Percentiles rank a stretch among this genome's conserved stretches.
Conservation (phyloP, 1,140 invertebrate genomes). For the Ceratosolen solmsi region DNA sequence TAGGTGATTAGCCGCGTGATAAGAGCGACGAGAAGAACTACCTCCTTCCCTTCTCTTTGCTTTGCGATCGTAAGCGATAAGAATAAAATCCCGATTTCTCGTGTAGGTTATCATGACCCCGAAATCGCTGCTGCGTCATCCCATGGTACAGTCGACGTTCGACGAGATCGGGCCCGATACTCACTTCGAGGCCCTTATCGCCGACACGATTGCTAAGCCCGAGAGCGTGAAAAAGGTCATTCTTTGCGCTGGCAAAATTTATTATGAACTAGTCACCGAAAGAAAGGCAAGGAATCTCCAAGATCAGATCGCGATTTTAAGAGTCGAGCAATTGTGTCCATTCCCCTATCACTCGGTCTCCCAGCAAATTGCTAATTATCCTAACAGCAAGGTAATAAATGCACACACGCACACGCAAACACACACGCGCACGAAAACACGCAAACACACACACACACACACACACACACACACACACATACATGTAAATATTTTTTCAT, state of each 20-base stretch:
- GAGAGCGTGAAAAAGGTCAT: conserved; percentile 81
- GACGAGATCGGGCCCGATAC: conserved; percentile 78
- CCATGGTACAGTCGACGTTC: conserved; percentile 80
- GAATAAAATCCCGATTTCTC: neutral
- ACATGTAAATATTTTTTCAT: too few relatives aligned
- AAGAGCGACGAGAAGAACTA: neutral
- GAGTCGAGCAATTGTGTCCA: conserved; percentile 89
- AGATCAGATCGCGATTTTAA: conserved; percentile 82
- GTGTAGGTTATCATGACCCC: conserved; percentile 80
- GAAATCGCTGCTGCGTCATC: conserved; percentile 84
- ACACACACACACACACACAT: too few relatives aligned
- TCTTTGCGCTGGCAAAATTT: conserved; percentile 89
- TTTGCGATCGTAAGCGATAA: neutral
- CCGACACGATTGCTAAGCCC: conserved; percentile 77
- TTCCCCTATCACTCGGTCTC: conserved; percentile 89
- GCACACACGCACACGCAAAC: too few relatives aligned
- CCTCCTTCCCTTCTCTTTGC: neutral
- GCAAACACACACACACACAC: too few relatives aligned
- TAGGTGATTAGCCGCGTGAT: too few relatives aligned
- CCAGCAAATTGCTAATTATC: conserved; percentile 81
- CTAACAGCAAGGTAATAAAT: conserved; percentile 77
- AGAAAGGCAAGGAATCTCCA: conserved; percentile 79
- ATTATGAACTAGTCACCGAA: conserved; percentile 85
- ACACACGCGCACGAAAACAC: too few relatives aligned
- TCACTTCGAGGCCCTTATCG: conserved; percentile 73